Evolutionary conservation across 2,113 vertebrate species (phyloP), one percentile per base, ranked within the genome.

Genomic region (Callithrix jacchus): DNA sequence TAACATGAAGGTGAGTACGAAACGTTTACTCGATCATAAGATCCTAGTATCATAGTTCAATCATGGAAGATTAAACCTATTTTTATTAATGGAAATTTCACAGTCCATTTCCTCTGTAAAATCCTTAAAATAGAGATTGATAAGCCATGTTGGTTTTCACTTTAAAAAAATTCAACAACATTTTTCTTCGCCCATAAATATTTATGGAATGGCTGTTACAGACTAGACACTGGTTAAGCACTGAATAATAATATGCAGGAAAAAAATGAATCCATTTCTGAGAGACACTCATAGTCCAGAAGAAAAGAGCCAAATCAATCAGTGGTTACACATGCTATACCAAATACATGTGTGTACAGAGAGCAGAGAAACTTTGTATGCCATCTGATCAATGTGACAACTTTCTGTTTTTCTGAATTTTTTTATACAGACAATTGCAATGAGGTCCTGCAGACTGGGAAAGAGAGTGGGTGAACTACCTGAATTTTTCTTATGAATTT

Each of bases 161-260:
- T 95, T 97, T 82, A 79, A 96, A 79, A 96, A 95, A 97, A 52
- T 45, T 91, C 73, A 96, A 71, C 56, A 49, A 66, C 40, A 61
- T 40, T 94, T 93, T 84, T 94, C 70, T 96, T 85, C 16, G 45
- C 68, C 32, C 23, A 54, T 70, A 79, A 45, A 56, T 92, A 89
- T 74, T 82, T 86, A 86, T 1, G 71, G 74, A 79, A 83, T 61
- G 30, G n/a, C n/a, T 82, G 5, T 89, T 58, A 56, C 7, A 82
- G 40, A 61, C 40, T 56, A 58, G 79, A 73, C 40, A 66, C 14
- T 89, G 47, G 93, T 37, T 94, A 95, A 90, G 30, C 56, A 30
- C 13, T 23, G 7, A 27, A 84, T 84, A 95, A 87, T 79, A 54
- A 95, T 12, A 77, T 84, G 23, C 13, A 81, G 64, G 35, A 71